Evolutionary conservation across 2,113 vertebrate genomes (phyloP).

Genomic region (Ia io): DNA sequence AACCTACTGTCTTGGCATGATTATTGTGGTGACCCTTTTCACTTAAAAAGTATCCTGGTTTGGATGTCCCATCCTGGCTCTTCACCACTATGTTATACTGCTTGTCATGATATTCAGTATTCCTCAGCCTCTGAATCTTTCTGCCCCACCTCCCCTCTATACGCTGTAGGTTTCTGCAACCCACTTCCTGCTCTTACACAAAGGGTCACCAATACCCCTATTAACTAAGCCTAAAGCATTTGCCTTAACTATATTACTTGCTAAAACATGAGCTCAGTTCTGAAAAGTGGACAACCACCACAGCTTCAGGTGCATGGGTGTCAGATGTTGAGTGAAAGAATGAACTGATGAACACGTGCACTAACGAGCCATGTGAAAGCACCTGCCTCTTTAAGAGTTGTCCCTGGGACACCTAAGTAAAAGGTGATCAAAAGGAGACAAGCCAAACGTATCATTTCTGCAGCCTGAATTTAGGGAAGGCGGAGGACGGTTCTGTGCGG

Average conservation of each 20-base stretch:
- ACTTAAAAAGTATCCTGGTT: not conserved
- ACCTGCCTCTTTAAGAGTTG: not conserved
- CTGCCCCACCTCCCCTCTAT: too few species aligned
- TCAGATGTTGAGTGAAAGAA: not conserved
- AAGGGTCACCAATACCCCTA: not conserved
- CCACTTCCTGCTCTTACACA: not conserved
- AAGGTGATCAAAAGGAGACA: not conserved
- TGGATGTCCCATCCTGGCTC: not conserved
- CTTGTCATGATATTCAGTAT: not conserved
- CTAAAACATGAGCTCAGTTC: not conserved
- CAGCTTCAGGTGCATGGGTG: not conserved
- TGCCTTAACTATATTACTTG: not conserved
- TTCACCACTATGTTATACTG: not conserved
- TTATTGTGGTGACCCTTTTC: not conserved
- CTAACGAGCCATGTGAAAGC: not conserved
- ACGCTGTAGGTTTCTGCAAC: not conserved
- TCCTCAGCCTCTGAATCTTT: not conserved
- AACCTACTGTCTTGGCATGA: not conserved
- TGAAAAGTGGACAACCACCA: not conserved
- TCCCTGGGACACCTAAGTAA: not conserved
- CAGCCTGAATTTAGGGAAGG: fast-evolving
- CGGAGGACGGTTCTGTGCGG: too few species aligned
- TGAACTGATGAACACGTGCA: not conserved
- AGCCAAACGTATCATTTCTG: not conserved
- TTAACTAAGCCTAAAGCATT: not conserved